Evolutionary conservation across 2,888 invertebrate genomes (phyloP), one percentile per base, ranked within the genome.

Genomic region (Himalopsyche japonica): DNA sequence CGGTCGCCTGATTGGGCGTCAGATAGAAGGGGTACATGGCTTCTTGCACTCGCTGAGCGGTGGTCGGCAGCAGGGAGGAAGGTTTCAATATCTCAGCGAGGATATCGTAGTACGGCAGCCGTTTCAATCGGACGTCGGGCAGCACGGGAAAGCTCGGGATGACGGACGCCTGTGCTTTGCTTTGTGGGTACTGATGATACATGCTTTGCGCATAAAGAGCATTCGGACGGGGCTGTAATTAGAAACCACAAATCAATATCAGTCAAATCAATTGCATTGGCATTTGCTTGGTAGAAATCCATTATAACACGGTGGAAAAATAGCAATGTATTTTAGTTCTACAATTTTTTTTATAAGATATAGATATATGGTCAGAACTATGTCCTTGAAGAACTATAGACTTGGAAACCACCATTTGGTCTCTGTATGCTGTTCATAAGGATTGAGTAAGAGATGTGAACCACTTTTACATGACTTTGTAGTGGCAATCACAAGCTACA

Each of bases 51-150:
- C 97, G 93, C 88, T 96, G 95, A 0, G 92, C 90, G 84, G 93
- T 93, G 86, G 91, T 91, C 12, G 95, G 95, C 91, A 96, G 94
- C 89, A 98, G 93, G 84, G 97, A 97, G 30, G 97, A 97, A 0
- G 98, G 98, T 91, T 97, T 97, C 88, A 98, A 93, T 76, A 99
- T 93, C 89, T 98, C 97, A 1, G 95, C 96, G 84, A 97, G 90
- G 86, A 97, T 94, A 90, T 98, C 98, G 90, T 97, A 99, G 91
- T 99, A 99, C 3, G 99, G 98, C 81, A 99, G 92, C 88, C 95
- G 95, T 89, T 97, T 98, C 88, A 98, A 94, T 89, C 95, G 95
- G n/a, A 99, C 98, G 90, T 98, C 98, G 0, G 98, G 98, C 90
- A 98, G 97, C 81, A 98, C 95, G 7, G 98, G 98, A 90, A 95